phyloP scores from a whole-genome alignment of 2,113 vertebrate species.

The Anarrhichthys ocellatus region DNA sequence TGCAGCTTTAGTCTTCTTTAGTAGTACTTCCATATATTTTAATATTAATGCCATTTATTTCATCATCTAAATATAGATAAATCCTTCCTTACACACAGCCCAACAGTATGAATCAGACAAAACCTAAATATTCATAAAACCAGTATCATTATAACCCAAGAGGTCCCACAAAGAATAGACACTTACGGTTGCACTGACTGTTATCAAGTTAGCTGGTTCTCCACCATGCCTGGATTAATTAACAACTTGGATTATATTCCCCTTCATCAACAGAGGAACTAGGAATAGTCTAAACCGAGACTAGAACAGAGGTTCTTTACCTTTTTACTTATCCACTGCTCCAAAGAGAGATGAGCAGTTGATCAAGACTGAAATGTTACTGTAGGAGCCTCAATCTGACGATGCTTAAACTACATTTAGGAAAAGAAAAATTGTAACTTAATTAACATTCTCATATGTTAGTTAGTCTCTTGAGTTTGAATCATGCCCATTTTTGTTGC shows the following conservation, averaged over 20 bases:
- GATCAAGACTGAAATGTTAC: not conserved
- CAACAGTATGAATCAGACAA: not conserved
- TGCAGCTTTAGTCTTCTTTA: not conserved
- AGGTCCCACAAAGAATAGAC: not conserved
- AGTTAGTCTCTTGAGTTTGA: slow-evolving; percentile 4
- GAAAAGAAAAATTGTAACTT: not conserved
- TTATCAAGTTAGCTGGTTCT: slow-evolving; percentile 42
- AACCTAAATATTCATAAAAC: slow-evolving; percentile 18
- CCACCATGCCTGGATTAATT: slow-evolving; percentile 28
- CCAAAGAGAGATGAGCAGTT: slow-evolving; percentile 7
- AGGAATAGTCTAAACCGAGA: slow-evolving; percentile 8
- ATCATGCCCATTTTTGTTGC: slow-evolving; percentile 1
- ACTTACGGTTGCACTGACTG: not conserved
- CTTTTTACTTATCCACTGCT: slow-evolving; percentile 7
- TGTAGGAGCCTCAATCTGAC: not conserved
- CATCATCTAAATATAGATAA: not conserved
- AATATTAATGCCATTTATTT: not conserved
- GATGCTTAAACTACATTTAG: not conserved
- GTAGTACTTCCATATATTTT: not conserved
- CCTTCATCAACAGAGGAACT: slow-evolving; percentile 18
- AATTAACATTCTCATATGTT: not conserved
- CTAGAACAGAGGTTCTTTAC: slow-evolving; percentile 17
- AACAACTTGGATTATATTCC: slow-evolving; percentile 36
- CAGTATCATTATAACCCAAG: not conserved
- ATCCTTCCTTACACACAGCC: not conserved